These are phyloP conservation scores for Pantala flavescens DNA, from an alignment of 1,140 invertebrate species.

Conservation along the genomic window DNA sequence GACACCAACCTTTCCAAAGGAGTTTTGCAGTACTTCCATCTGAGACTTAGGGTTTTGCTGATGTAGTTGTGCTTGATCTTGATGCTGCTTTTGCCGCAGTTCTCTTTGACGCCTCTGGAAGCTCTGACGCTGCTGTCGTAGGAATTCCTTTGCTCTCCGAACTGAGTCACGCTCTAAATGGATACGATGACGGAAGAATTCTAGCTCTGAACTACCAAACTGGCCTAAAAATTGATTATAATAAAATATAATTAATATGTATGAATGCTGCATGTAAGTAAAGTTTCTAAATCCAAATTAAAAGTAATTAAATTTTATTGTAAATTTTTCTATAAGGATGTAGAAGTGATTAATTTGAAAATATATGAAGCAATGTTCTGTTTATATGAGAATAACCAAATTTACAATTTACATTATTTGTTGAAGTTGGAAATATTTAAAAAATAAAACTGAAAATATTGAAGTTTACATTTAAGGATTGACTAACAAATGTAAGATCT, in stretches of 20 bases:
- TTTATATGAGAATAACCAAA: no score
- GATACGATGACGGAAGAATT: slow-evolving; percentile 68
- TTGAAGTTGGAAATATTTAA: no score
- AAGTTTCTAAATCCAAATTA: no score
- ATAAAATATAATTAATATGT: background rate
- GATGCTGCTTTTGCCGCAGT: slow-evolving; percentile 41
- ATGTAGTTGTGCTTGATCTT: background rate
- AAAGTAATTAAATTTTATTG: no score
- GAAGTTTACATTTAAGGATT: no score
- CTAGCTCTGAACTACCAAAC: slow-evolving; percentile 48
- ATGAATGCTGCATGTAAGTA: no score
- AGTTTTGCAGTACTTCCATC: slow-evolving; percentile 46
- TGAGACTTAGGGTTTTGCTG: slow-evolving; percentile 39
- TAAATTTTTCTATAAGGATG: no score
- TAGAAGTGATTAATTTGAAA: no score
- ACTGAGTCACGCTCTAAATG: slow-evolving; percentile 66
- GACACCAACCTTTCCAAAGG: background rate
- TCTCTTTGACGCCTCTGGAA: slow-evolving; percentile 48
- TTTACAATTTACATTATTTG: no score
- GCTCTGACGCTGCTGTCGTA: slow-evolving; percentile 44
- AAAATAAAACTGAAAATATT: no score
- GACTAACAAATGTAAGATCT: no score
- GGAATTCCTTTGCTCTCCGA: slow-evolving; percentile 56
- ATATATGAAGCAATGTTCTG: no score
- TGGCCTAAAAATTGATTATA: slow-evolving; percentile 20